Evolutionary conservation across 2,888 invertebrate genomes (phyloP).

Genomic region (Conus canariensis): DNA sequence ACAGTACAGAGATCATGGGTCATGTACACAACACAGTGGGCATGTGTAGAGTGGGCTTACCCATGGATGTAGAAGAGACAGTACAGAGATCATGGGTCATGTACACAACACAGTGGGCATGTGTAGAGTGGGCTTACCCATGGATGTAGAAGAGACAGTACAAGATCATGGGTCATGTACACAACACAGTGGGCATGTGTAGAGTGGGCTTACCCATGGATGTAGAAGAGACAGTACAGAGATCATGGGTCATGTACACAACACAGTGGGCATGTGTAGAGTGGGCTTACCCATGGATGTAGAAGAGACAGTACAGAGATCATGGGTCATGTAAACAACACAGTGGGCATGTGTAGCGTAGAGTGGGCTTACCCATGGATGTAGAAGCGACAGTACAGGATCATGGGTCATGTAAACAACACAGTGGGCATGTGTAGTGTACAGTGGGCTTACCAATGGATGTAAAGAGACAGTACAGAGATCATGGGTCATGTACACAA

Average conservation of each 20-base stretch:
- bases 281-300: constrained; percentile 91
- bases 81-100: constrained; percentile 89
- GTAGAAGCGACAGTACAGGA: too few relatives aligned
- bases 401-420: too few relatives aligned
- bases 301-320: constrained; percentile 90
- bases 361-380: constrained; percentile 83
- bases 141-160: constrained; percentile 81
- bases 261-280: too few relatives aligned
- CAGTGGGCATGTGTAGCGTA: too few relatives aligned
- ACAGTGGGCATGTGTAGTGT: too few relatives aligned
- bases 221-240: too few relatives aligned
- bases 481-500: constrained; percentile 79
- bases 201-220: constrained; percentile 83
- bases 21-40: too few relatives aligned
- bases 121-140: constrained; percentile 82
- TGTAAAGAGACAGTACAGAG: constrained; percentile 90
- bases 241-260: too few relatives aligned
- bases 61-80: constrained; percentile 93
- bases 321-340: constrained; percentile 77
- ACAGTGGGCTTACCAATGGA: constrained; percentile 86
- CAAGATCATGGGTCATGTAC: too few relatives aligned
- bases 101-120: constrained; percentile 77
- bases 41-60: constrained; percentile 80
- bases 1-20: too few relatives aligned
- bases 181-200: too few relatives aligned